Percentiles rank a stretch among this genome's conserved stretches.
These are phyloP conservation scores for Drosophila cardini DNA, from an alignment of 1,140 invertebrate genomes.

Conservation along the genomic window DNA sequence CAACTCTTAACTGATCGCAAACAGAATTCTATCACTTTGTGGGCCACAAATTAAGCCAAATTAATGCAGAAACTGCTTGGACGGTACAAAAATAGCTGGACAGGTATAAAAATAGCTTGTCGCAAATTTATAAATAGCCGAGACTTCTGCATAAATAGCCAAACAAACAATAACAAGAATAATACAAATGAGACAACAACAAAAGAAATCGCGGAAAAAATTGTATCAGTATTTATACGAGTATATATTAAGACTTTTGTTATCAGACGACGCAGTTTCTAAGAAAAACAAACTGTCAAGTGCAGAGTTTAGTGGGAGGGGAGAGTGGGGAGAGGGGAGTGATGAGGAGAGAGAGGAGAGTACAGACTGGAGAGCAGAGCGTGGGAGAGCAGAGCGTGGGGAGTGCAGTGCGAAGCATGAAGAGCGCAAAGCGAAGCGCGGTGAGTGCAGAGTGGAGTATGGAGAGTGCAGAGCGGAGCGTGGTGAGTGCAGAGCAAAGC, in stretches of 20 bases:
- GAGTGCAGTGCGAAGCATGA: constrained; percentile 5
- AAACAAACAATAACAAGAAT: constrained; percentile 28
- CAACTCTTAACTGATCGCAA: constrained; percentile 6
- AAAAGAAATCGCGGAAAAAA: constrained; percentile 45
- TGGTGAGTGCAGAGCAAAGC: neutral
- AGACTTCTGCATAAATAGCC: constrained; percentile 62
- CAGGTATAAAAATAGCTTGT: constrained; percentile 58
- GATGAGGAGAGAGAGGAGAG: constrained; percentile 1
- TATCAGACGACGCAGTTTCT: constrained; percentile 64
- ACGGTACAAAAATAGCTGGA: constrained; percentile 46
- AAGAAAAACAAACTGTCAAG: constrained; percentile 59
- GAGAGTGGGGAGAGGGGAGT: constrained; percentile 12
- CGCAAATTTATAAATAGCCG: constrained; percentile 54
- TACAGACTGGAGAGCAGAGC: neutral
- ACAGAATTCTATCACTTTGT: neutral
- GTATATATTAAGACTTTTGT: constrained; percentile 21
- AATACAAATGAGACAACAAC: constrained; percentile 1
- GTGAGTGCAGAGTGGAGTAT: neutral
- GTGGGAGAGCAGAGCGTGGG: neutral
- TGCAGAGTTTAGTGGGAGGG: constrained; percentile 2
- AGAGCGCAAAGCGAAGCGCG: too few species aligned
- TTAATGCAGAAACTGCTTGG: neutral
- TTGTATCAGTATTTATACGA: constrained; percentile 43
- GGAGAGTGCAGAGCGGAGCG: constrained; percentile 5
- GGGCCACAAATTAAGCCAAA: neutral